phyloP scores from a whole-genome alignment of 53 echinoderm and acorn worm species.

The Paracentrotus lividus region DNA sequence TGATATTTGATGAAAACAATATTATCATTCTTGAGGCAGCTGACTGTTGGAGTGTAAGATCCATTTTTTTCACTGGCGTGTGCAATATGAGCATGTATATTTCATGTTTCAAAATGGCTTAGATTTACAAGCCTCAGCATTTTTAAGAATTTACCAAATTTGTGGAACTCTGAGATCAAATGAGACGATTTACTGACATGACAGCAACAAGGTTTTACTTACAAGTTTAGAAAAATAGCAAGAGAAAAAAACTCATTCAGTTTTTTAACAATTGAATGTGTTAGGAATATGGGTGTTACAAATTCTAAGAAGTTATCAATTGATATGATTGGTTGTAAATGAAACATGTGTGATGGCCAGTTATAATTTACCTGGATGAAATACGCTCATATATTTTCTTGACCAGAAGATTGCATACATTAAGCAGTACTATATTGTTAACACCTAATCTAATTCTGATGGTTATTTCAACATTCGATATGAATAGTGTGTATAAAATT shows the following conservation, averaged over 20 bases:
- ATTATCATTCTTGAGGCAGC: slow-evolving; percentile 19
- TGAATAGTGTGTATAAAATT: not conserved
- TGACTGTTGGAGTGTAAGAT: slow-evolving; percentile 8
- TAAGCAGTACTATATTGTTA: slow-evolving; percentile 24
- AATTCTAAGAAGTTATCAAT: not conserved
- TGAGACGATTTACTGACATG: not conserved
- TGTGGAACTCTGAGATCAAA: not conserved
- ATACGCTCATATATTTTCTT: too few relatives aligned
- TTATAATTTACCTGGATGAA: too few relatives aligned
- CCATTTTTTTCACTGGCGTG: slow-evolving; percentile 19
- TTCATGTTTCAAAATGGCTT: not conserved
- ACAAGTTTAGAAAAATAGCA: not conserved
- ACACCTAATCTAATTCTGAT: not conserved
- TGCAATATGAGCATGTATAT: slow-evolving; percentile 37
- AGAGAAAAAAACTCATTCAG: not conserved
- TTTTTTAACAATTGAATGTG: not conserved
- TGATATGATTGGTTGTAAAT: not conserved
- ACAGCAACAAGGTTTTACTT: not conserved
- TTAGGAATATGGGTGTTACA: not conserved
- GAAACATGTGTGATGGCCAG: not conserved
- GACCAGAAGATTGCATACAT: not conserved
- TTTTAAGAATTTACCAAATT: not conserved
- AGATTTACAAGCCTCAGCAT: not conserved
- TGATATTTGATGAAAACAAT: slow-evolving; percentile 22
- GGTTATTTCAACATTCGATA: not conserved